These are phyloP conservation scores for Pharmacophagus antenor DNA, from an alignment of 2,888 invertebrate species.

Conservation along the genomic window DNA sequence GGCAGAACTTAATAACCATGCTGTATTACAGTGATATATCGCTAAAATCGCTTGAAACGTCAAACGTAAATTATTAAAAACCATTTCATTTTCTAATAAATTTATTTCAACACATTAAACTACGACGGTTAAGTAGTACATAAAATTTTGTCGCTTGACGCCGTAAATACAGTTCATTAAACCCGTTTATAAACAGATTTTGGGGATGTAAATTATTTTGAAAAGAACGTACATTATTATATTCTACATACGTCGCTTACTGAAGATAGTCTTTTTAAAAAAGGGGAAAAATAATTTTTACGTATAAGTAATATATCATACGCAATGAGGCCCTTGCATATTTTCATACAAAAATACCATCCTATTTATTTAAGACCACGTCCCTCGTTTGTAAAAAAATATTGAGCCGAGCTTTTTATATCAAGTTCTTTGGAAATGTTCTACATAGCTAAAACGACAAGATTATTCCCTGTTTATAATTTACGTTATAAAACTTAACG, in stretches of 20 bases:
- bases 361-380: too few relatives aligned
- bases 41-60: slow-evolving; percentile 10
- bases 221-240: too few relatives aligned
- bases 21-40: slow-evolving; percentile 7
- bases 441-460: neutral
- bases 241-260: too few relatives aligned
- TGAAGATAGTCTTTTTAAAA: neutral
- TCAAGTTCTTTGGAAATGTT: neutral
- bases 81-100: too few relatives aligned
- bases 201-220: too few relatives aligned
- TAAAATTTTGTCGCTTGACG: neutral
- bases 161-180: neutral
- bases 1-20: slow-evolving; percentile 18
- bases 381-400: neutral
- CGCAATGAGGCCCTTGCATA: neutral
- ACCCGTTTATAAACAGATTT: too few relatives aligned
- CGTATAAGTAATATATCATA: neutral
- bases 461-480: neutral
- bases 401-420: neutral
- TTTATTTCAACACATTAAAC: too few relatives aligned
- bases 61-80: slow-evolving; percentile 20
- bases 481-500: neutral
- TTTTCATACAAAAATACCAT: neutral
- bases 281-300: neutral
- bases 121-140: too few relatives aligned